phyloP scores from a whole-genome alignment of 2,797 vertebrate genomes.

The Kryptolebias ocellatus region DNA sequence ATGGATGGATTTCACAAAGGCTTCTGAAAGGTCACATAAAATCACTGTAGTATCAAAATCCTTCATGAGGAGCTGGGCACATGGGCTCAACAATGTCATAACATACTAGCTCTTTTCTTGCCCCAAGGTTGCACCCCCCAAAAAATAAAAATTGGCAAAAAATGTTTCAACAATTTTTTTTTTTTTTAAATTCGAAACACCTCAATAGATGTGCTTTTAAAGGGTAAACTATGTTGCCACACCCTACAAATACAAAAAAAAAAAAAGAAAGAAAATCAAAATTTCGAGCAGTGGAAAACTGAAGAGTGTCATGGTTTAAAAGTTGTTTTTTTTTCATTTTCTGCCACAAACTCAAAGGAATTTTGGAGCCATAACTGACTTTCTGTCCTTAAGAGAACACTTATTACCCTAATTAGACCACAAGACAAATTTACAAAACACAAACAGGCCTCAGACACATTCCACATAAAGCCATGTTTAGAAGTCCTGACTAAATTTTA shows the following conservation, averaged over 20 bases:
- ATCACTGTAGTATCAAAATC: conserved; percentile 26
- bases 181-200: not conserved
- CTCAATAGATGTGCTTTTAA: conserved; percentile 6
- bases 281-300: conserved; percentile 7
- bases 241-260: not conserved
- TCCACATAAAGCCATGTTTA: conserved; percentile 62
- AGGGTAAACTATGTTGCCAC: conserved; percentile 19
- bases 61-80: conserved; percentile 18
- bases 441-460: conserved; percentile 60
- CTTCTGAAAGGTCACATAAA: conserved; percentile 50
- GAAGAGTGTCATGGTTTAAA: conserved; percentile 11
- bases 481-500: conserved; percentile 32
- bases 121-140: conserved; percentile 14
- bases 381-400: conserved; percentile 25
- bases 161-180: conserved; percentile 1
- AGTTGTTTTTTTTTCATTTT: conserved; percentile 9
- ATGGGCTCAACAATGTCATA: conserved; percentile 21
- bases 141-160: conserved; percentile 32
- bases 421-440: conserved; percentile 61
- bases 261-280: not conserved
- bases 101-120: conserved; percentile 40
- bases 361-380: conserved; percentile 21
- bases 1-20: conserved; percentile 43
- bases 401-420: conserved; percentile 58
- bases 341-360: conserved; percentile 17